Evolutionary conservation across 2,888 invertebrate genomes (phyloP).

Genomic region (Amorpha juglandis): DNA sequence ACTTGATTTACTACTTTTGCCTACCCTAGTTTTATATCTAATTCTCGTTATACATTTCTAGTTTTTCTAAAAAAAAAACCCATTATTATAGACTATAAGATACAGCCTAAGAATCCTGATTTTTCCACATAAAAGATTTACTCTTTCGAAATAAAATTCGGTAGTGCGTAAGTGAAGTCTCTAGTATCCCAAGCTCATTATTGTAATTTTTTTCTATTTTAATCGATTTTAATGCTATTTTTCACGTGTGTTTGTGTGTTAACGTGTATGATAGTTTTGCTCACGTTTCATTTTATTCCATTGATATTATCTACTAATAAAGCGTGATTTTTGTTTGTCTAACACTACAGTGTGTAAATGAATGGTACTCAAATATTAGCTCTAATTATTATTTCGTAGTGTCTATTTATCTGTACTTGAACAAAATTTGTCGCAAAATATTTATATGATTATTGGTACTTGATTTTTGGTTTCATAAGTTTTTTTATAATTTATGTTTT

Average conservation of each 20-base stretch:
- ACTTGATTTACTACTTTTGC: neutral
- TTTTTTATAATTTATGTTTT: neutral
- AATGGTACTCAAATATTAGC: conserved; percentile 4
- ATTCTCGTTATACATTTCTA: no score
- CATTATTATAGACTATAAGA: no score
- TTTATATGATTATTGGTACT: conserved; percentile 6
- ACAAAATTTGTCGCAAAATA: neutral
- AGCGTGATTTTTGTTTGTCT: conserved; percentile 12
- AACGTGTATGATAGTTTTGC: neutral
- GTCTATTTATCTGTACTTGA: neutral
- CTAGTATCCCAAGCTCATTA: conserved; percentile 14
- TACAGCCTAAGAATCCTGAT: no score
- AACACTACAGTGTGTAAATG: neutral
- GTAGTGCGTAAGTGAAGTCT: neutral
- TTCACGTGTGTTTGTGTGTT: conserved; percentile 18
- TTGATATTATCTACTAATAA: conserved; percentile 8
- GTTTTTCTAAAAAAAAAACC: no score
- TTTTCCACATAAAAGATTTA: no score
- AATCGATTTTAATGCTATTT: neutral
- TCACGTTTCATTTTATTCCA: conserved; percentile 5
- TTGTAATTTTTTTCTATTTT: conserved; percentile 10
- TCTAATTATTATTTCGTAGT: neutral
- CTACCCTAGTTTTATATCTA: neutral
- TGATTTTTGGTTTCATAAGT: neutral
- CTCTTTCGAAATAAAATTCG: neutral